Conservation (phyloP, 2,797 vertebrate genomes). For the Enoplosus armatus region DNA sequence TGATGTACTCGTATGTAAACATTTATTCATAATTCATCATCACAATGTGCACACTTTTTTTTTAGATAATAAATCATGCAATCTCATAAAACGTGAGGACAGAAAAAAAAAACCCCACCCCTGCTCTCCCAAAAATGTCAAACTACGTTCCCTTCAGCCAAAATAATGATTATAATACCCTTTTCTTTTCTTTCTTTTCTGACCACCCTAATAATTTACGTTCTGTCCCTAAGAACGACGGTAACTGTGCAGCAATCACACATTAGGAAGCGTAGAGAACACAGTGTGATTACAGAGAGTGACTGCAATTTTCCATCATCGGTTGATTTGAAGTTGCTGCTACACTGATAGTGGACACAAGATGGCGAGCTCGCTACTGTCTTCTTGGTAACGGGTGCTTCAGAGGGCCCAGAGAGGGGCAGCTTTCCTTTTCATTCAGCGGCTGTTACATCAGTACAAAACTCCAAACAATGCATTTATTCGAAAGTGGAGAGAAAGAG, state of each 20-base stretch:
- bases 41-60: background rate
- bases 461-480: constrained; percentile 43
- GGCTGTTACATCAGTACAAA: constrained; percentile 54
- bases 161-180: background rate
- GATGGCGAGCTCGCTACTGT: constrained; percentile 70
- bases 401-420: constrained; percentile 33
- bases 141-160: background rate
- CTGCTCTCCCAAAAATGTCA: background rate
- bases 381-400: background rate
- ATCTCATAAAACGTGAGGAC: background rate
- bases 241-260: background rate
- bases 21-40: background rate
- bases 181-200: background rate
- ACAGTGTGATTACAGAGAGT: background rate
- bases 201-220: background rate
- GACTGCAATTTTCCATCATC: constrained; percentile 1
- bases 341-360: constrained; percentile 66
- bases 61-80: background rate
- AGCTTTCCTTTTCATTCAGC: constrained; percentile 42
- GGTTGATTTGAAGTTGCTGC: constrained; percentile 13
- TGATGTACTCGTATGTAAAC: no score
- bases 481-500: constrained; percentile 32
- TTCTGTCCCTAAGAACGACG: background rate
- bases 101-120: background rate
- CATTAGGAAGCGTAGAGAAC: constrained; percentile 9